Evolutionary conservation across 2,888 invertebrate species (phyloP), one percentile per base, ranked within the genome.

Genomic region (Cosmia pyralina): DNA sequence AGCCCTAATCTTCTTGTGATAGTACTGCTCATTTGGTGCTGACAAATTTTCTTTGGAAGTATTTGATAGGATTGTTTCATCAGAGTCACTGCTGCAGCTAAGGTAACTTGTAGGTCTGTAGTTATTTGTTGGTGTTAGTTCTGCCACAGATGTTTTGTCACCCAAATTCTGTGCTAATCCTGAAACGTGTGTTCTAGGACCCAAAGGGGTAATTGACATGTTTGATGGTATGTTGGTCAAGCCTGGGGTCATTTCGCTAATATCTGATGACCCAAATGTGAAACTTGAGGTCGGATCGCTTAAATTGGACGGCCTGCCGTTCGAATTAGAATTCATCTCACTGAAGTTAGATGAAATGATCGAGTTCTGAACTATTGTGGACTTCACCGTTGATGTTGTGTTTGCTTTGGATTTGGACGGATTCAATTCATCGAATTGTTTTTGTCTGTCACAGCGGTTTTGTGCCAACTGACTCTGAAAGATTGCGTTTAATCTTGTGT

Each of bases 401-500:
- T 34, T 55, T 5, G 34, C 1, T 50, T 52, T 58, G 11, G 55
- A 17, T 22, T 76, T 19, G 0, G 63, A 59, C 13, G 57, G 52
- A 17, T 55, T 77, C 3, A 50, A 38, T 34, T 7, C 64, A 8
- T 64, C 57, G 0, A 69, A 38, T 44, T 59, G 69, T n/a, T 75
- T 57, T 50, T 59, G 64, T 22, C 53, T 65, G 22, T 73, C 69
- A 6, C 50, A 66, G 44, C 52, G 57, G 44, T 52, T 69, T 34
- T 48, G 70, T 34, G 58, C 8, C 5, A 65, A 15, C 0, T 87
- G 78, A 81, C 89, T 93, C 73, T 91, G 92, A n/a, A 93, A 85
- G 5, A 93, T 70, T 0, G 93, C 93, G 44, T 92, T 93, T 3
- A 95, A 87, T 87, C 90, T 91, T 0, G 92, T 84, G 10, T 92